Evolutionary conservation across 1,140 invertebrate genomes (phyloP), one percentile per base, ranked within the genome.

Genomic region (Lepidurus packardi): DNA sequence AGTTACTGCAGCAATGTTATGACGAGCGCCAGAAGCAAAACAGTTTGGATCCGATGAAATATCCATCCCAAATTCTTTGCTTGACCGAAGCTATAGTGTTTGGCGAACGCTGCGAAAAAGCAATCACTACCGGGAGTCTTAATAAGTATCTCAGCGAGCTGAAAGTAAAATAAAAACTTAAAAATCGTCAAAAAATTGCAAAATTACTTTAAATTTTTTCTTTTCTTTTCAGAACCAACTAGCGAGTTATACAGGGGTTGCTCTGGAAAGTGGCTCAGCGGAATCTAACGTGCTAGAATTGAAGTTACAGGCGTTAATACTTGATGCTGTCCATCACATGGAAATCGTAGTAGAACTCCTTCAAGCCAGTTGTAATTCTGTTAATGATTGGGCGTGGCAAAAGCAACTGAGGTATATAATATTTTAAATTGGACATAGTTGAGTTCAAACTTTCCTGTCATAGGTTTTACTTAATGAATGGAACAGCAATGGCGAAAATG

Each of bases 301-400:
- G 76, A 89, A 88, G 80, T 82, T 90, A 78, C 90, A 90, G 82
- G 90, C 91, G 8, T 87, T 99, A n/a, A 90, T 99, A 79, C 85
- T 99, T 77, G 97, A 99, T 83, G 92, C 94, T 0, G 95, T 98
- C 79, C 94, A 98, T 88, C 92, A 96, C 84, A 90, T 95, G 65
- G 88, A 90, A 78, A 89, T 99, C 6, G 89, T 98, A 13, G 90
- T 93, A 81, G 87, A 90, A 81, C 86, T 99, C 16, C 88, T 96
- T 44, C 85, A 89, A 16, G 86, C 88, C 43, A 90, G 90, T 82
- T 88, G 91, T 0, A 88, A 87, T 11, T 88, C 88, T 78, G 82
- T 88, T 16, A 85, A 83, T 34, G 92, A 96, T 81, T 99, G 98
- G 98, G 85, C 88, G 53, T 99, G 98, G 98, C 92, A 94, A 83